Base-by-base conservation (phyloP, 2,888 invertebrate genomes). In the Torymus auratus region DNA sequence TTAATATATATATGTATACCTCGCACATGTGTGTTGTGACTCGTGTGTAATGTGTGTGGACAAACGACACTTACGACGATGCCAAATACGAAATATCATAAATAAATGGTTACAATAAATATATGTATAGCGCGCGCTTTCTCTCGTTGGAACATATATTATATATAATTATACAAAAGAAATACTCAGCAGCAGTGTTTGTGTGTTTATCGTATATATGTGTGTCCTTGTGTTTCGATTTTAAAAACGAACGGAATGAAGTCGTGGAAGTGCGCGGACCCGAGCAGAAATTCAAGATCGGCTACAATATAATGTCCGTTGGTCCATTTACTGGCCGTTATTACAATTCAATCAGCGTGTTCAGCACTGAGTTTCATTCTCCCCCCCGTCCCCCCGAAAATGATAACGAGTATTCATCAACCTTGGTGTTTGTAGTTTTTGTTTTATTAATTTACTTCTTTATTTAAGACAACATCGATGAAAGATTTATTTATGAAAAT, bases 61-160 rank as follows among this genome's bases (percentile, higher is more conserved):
- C 64, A 53, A 70, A 69, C 52, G 75, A 81, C 81, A 81, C 69
- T 65, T 62, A 71, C 70, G 69, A 70, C 56, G 69, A 75, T 81
- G 61, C 55, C 78, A 76, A 79, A 82, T 82, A 79, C 79, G 75
- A 79, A 82, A 82, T 82, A 79, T 79, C 79, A 79, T 82, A 79
- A 82, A 79, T 82, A 79, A 79, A 82, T 82, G 75, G 52, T 79
- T 72, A 79, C 71, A 79, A 79, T 82, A 76, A 82, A 79, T 41
- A 41, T 28, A 28, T 41, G 7, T 41, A 41, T 75, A 82, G 56
- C 55, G 78, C 65, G 73, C 81, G 68, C 64, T 41, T 41, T 41
- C 41, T 41, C 41, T 72, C 72, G 58, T 78, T 75, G 81, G 81
- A 82, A 82, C 78, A 62, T 7, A 41, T 41, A 41, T 28, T 5